phyloP scores from a whole-genome alignment of 2,888 invertebrate species.

The Hypolimnas misippus region DNA sequence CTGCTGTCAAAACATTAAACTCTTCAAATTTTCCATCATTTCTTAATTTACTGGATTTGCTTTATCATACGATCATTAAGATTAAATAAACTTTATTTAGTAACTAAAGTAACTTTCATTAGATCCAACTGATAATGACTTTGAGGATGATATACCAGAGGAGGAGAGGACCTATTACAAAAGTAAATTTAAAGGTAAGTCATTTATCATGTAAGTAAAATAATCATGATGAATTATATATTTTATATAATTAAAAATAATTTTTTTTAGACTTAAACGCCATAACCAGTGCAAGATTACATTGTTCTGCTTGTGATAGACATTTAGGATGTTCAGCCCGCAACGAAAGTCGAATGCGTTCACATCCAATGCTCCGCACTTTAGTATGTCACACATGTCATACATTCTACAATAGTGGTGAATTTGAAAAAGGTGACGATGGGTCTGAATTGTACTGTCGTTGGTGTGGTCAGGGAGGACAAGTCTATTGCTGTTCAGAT shows the following conservation, averaged over 20 bases:
- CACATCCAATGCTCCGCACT: conserved; percentile 89
- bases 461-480: conserved; percentile 93
- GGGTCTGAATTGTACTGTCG: conserved; percentile 92
- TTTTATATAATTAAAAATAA: neutral
- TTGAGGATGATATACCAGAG: conserved; percentile 80
- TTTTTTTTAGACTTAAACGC: conserved; percentile 81
- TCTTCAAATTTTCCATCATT: neutral
- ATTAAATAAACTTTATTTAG: too few relatives aligned
- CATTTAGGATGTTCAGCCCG: conserved; percentile 89
- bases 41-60: neutral
- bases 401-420: conserved; percentile 91
- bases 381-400: conserved; percentile 89
- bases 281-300: conserved; percentile 85
- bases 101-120: conserved; percentile 44
- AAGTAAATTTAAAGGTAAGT: conserved; percentile 73
- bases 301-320: conserved; percentile 90
- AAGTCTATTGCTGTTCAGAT: conserved; percentile 90
- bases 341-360: conserved; percentile 85
- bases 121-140: conserved; percentile 75
- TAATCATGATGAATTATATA: too few relatives aligned
- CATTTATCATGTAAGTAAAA: neutral
- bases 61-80: neutral
- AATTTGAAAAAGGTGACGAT: conserved; percentile 92
- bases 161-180: conserved; percentile 81
- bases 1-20: neutral